These are phyloP conservation scores for Palythoa grandis DNA, from an alignment of 92 coral and sea anemone genomes.

Conservation along the genomic window DNA sequence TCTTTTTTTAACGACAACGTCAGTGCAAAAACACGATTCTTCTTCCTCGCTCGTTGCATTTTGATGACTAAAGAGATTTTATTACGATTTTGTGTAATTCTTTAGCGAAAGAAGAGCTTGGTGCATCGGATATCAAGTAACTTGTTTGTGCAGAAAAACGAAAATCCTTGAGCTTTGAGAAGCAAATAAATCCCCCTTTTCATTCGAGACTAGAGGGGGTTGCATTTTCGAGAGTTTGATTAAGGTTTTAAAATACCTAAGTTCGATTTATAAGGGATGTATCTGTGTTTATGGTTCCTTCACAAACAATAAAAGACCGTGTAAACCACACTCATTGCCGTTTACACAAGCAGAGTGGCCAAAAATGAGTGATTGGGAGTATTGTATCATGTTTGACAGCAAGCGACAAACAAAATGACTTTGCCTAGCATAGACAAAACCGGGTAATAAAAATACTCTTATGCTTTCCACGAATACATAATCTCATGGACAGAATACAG, in stretches of 20 bases:
- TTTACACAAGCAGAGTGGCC: neutral
- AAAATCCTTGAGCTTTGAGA: neutral
- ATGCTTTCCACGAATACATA: neutral
- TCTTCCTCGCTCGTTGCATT: neutral
- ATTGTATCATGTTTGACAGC: neutral
- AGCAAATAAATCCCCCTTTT: neutral
- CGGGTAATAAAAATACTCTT: neutral
- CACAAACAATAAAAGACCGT: neutral
- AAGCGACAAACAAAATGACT: constrained; percentile 32
- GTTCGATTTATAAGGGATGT: neutral
- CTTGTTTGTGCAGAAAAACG: neutral
- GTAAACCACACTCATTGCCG: neutral
- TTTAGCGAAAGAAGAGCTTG: no score
- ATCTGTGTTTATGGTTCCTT: neutral
- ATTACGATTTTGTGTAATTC: no score
- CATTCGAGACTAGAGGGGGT: neutral
- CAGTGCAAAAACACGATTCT: constrained; percentile 10
- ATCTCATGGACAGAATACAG: neutral
- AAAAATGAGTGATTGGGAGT: neutral
- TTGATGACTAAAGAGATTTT: no score
- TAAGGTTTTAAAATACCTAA: neutral
- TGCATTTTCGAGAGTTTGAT: neutral
- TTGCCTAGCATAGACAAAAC: neutral
- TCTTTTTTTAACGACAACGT: constrained; percentile 26
- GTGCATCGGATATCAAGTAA: no score